Evolutionary conservation across 2,113 vertebrate genomes (phyloP).

Genomic region (Ctenomys sociabilis): DNA sequence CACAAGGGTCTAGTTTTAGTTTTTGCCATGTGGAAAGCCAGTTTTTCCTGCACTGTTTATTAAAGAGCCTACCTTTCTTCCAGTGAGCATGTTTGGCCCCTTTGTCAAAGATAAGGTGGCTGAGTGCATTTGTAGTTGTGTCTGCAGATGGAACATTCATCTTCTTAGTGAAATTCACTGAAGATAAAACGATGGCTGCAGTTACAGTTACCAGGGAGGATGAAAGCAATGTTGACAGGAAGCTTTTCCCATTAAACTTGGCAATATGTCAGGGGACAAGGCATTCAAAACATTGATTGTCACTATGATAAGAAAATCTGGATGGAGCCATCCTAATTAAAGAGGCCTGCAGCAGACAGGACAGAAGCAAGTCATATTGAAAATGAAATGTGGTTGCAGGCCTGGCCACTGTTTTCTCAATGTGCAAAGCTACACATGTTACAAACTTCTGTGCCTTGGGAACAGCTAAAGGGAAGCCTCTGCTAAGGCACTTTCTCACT

Average conservation of each 20-base stretch:
- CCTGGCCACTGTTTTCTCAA: background rate
- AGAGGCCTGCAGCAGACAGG: background rate
- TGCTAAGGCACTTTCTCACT: background rate
- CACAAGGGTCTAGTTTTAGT: too few relatives aligned
- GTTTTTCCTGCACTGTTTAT: too few relatives aligned
- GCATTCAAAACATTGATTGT: slow-evolving; percentile 57
- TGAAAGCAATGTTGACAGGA: slow-evolving; percentile 57
- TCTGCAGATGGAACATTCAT: too few relatives aligned
- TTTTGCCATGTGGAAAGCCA: too few relatives aligned
- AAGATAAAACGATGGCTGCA: slow-evolving; percentile 40
- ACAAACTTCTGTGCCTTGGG: background rate
- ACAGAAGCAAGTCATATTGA: background rate
- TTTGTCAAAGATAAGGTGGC: too few relatives aligned
- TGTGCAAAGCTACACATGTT: slow-evolving; percentile 12
- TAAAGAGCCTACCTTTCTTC: too few relatives aligned
- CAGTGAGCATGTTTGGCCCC: too few relatives aligned
- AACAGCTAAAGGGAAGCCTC: background rate
- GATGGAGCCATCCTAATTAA: background rate
- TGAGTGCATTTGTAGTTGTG: too few relatives aligned
- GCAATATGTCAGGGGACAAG: background rate
- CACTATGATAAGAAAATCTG: slow-evolving; percentile 46
- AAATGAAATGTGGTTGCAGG: background rate
- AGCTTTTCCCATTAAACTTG: slow-evolving; percentile 49
- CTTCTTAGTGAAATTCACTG: slow-evolving; percentile 9
- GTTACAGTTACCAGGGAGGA: slow-evolving; percentile 14